A percentile compares a stretch with the other conserved stretches of the same genome.
Evolutionary conservation across 2,113 vertebrate genomes (phyloP).

Genomic region (Brachionichthys hirsutus): DNA sequence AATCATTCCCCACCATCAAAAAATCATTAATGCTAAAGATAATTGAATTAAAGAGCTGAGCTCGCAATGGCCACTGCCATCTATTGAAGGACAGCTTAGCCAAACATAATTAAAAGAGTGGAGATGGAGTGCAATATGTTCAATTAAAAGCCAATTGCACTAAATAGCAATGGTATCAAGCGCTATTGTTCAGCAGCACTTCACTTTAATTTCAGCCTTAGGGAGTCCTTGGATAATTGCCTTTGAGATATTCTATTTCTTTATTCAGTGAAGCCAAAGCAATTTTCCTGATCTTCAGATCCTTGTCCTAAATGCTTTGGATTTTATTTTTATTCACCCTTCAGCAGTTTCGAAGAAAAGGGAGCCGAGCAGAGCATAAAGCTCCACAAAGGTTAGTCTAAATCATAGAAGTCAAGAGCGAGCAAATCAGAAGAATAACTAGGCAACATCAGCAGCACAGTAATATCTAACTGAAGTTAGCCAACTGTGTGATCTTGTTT

Average conservation of each 20-base stretch:
- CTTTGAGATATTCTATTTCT: conserved; percentile 55
- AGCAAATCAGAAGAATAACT: too few species aligned
- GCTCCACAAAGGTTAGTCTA: too few species aligned
- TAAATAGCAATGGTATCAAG: conserved; percentile 71
- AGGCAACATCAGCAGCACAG: too few species aligned
- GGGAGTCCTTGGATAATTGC: conserved; percentile 59
- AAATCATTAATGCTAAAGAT: conserved; percentile 71
- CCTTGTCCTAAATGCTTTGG: background rate
- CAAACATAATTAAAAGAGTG: conserved; percentile 74
- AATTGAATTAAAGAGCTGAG: conserved; percentile 68
- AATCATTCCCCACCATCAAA: conserved; percentile 56
- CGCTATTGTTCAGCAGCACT: conserved; percentile 59
- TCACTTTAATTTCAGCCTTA: conserved; percentile 60
- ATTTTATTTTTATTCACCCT: background rate
- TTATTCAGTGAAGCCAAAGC: conserved; percentile 38
- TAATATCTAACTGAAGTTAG: too few species aligned
- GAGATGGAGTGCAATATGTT: conserved; percentile 70
- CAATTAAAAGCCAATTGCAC: conserved; percentile 77
- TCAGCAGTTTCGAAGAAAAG: conserved; percentile 7
- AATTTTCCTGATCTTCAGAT: conserved; percentile 26
- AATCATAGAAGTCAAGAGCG: too few species aligned
- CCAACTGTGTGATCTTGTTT: too few species aligned
- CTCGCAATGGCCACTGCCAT: conserved; percentile 54
- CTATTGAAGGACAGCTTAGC: conserved; percentile 66
- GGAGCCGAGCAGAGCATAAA: too few species aligned